Evolutionary conservation across 2,797 vertebrate species (phyloP).

Genomic region (Hipposideros larvatus): DNA sequence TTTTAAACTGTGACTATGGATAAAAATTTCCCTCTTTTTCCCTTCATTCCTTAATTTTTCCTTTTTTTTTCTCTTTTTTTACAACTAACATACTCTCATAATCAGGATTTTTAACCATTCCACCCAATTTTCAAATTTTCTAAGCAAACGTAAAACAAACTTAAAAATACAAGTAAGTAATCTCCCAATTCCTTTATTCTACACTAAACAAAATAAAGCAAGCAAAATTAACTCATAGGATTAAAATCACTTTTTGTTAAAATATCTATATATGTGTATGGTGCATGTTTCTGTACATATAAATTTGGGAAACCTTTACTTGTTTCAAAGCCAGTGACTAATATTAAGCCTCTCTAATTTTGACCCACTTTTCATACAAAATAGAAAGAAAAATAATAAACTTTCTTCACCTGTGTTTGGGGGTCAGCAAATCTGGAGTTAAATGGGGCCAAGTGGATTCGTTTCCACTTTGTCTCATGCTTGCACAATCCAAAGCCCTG

Average conservation of each 20-base stretch:
- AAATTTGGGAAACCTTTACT: not conserved
- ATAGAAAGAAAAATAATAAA: conserved; percentile 21
- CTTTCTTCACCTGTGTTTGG: not conserved
- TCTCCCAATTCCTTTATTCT: not conserved
- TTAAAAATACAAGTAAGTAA: not conserved
- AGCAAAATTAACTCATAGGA: not conserved
- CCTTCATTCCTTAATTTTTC: not conserved
- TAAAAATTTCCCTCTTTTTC: not conserved
- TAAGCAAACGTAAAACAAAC: not conserved
- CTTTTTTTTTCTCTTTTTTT: not conserved
- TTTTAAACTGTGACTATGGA: not conserved
- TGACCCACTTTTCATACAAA: not conserved
- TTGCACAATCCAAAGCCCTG: not conserved
- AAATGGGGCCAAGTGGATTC: not conserved
- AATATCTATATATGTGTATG: not conserved
- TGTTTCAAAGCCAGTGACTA: not conserved
- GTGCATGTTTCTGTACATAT: not conserved
- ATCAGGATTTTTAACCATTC: not conserved
- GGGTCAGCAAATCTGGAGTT: not conserved
- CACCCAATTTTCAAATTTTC: not conserved
- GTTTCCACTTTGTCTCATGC: not conserved
- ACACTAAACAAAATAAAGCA: not conserved
- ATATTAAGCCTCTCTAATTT: not conserved
- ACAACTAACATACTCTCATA: not conserved
- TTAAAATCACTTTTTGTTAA: conserved; percentile 39